Evolutionary conservation across 2,888 invertebrate genomes (phyloP), one percentile per base, ranked within the genome.

Genomic region (Tribolium freemani): DNA sequence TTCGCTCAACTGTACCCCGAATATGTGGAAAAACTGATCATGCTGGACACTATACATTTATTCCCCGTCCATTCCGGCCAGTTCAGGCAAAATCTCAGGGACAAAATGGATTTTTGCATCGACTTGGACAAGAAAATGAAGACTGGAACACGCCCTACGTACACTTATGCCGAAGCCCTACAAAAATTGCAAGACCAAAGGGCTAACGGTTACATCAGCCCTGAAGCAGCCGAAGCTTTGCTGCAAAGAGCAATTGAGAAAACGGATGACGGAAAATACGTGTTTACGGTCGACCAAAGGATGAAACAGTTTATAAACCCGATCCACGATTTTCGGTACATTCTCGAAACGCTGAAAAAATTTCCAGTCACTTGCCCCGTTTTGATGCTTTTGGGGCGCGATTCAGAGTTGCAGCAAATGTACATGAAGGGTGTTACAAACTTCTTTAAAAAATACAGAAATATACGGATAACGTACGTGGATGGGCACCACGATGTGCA

Each of bases 401-500:
- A 79, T 13, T 76, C 78, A 0, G 38, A 71, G 6, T 13, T 67
- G 1, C 78, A 76, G n/a, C 74, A 80, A 79, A 44, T 77, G 31
- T 75, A 76, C 54, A 76, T 81, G 13, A 74, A 76, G 63, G 51
- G 66, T 31, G 75, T 80, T 72, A 72, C 80, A 57, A 78, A 74
- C 21, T 71, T 77, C 71, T 78, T 80, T n/a, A 78, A 78, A 60
- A 79, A 79, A 30, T 74, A 77, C 64, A 80, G 80, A 61, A 79
- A 82, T 67, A 80, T 84, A 68, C 75, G 46, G 2, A 68, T 84
- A 73, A 67, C 81, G 77, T 0, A 85, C 0, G 88, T 91, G 0
- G 83, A 87, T 0, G 92, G 92, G 0, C 86, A 87, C 45, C 92
- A 92, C 75, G 91, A 92, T 77, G 88, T 91, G 0, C 92, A 92